Conservation (phyloP, 2,888 invertebrate genomes). For the Poecilus cupreus region DNA sequence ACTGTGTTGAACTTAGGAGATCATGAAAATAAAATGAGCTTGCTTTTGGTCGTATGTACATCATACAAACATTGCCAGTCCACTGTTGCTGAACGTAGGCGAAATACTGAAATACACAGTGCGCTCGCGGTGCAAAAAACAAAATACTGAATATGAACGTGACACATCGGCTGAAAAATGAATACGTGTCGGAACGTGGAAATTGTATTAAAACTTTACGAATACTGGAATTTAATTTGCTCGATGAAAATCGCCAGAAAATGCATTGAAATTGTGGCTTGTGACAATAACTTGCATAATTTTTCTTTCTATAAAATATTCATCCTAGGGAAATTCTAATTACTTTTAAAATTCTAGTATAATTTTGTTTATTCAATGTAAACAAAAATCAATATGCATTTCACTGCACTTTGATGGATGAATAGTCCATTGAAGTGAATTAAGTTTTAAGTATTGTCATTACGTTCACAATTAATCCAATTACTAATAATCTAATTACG, state of each 20-base stretch:
- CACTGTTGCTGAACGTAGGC: not conserved
- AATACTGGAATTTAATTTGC: slow-evolving; percentile 43
- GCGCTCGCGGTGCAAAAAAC: not conserved
- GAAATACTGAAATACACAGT: not conserved
- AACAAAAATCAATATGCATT: no score
- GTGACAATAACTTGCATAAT: not conserved
- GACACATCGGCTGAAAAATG: slow-evolving; percentile 35
- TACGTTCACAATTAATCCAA: no score
- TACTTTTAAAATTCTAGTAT: no score
- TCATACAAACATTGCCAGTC: not conserved
- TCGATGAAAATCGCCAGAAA: not conserved
- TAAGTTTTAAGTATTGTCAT: no score
- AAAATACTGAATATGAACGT: slow-evolving; percentile 21
- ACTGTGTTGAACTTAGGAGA: not conserved
- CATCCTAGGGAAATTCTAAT: no score
- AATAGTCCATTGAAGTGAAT: no score
- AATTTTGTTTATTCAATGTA: no score
- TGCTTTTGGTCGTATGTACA: not conserved
- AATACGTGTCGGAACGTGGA: slow-evolving; percentile 11
- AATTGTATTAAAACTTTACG: slow-evolving; percentile 47
- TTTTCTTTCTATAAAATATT: no score
- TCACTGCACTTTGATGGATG: no score
- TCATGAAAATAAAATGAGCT: no score
- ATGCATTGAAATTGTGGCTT: not conserved
- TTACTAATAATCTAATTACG: no score